These are phyloP conservation scores for Enteromius argenteus DNA, from an alignment of 2,797 vertebrate genomes.

Conservation along the genomic window DNA sequence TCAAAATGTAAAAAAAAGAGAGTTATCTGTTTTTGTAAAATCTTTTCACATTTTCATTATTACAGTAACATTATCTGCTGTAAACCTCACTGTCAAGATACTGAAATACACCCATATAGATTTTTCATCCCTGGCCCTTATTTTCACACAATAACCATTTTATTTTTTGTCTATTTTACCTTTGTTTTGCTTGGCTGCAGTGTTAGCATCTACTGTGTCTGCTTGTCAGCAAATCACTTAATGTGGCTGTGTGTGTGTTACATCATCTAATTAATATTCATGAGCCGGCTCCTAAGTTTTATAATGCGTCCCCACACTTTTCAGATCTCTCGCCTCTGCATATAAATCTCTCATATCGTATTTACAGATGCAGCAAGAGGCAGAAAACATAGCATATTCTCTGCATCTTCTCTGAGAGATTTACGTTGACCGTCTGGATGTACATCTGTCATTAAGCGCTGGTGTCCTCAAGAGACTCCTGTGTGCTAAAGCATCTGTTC, in stretches of 20 bases:
- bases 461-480: slow-evolving; percentile 34
- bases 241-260: background rate
- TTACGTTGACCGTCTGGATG: slow-evolving; percentile 10
- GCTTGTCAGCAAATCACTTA: background rate
- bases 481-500: slow-evolving; percentile 40
- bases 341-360: slow-evolving; percentile 3
- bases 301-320: background rate
- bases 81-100: background rate
- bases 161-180: background rate
- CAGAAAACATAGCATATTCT: background rate
- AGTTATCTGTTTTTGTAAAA: too few species aligned
- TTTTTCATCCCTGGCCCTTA: background rate
- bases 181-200: background rate
- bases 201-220: background rate
- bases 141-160: background rate
- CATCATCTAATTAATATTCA: slow-evolving; percentile 24
- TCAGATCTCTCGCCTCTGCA: background rate
- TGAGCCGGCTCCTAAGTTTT: slow-evolving; percentile 1
- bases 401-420: slow-evolving; percentile 27
- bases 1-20: too few species aligned
- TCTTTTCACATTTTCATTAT: background rate
- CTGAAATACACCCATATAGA: background rate
- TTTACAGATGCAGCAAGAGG: slow-evolving; percentile 11
- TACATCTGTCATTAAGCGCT: slow-evolving; percentile 13
- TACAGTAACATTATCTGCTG: background rate